Conservation (phyloP, 2,888 invertebrate species). For the Seira ritae region DNA sequence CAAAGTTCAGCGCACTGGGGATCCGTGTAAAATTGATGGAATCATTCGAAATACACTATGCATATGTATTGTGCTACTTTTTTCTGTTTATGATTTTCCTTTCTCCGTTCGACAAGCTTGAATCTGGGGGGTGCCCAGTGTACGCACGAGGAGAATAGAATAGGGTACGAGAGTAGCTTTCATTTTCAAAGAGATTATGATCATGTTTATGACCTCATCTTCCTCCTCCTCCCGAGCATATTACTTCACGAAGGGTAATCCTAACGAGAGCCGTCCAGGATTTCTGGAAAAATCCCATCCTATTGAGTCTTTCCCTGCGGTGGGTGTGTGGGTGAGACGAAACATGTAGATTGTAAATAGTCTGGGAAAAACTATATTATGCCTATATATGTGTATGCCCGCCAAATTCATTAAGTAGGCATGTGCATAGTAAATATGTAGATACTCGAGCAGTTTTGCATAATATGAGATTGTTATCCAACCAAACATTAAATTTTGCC, state of each 20-base stretch:
- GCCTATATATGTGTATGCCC: too few species aligned
- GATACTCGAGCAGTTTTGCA: too few species aligned
- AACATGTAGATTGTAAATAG: too few species aligned
- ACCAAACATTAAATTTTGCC: too few species aligned
- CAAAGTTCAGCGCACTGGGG: too few species aligned
- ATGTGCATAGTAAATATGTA: too few species aligned
- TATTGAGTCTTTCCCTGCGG: background rate
- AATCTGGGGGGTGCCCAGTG: too few species aligned
- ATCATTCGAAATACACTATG: background rate
- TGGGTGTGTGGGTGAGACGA: background rate
- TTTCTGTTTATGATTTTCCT: background rate
- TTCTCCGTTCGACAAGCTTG: too few species aligned
- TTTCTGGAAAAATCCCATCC: slow-evolving; percentile 29
- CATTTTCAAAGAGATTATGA: slow-evolving; percentile 32
- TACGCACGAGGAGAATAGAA: background rate
- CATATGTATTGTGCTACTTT: background rate
- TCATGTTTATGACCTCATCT: slow-evolving; percentile 49
- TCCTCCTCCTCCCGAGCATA: background rate
- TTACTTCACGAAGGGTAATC: slow-evolving; percentile 18
- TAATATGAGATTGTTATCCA: too few species aligned
- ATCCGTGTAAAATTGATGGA: background rate
- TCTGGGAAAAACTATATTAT: too few species aligned
- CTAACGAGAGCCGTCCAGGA: slow-evolving; percentile 19
- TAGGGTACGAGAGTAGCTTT: background rate
- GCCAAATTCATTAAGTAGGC: too few species aligned